Evolutionary conservation across 2,888 invertebrate species (phyloP).

Genomic region (Troides oblongomaculatus): DNA sequence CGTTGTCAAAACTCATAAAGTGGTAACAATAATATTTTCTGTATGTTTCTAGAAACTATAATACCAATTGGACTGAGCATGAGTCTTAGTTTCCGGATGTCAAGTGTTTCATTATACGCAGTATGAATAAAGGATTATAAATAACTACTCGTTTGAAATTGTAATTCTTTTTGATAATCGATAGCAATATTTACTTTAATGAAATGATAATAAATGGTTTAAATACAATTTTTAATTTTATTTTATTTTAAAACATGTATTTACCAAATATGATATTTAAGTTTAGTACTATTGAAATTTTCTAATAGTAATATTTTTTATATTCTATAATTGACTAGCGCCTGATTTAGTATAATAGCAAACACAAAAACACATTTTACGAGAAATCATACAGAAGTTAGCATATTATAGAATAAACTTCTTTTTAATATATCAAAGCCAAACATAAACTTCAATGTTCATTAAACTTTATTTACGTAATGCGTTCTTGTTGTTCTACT

Average conservation of each 20-base stretch:
- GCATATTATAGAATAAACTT: not conserved
- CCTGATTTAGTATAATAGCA: too few species aligned
- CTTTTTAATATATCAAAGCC: too few species aligned
- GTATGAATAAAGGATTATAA: conserved; percentile 1
- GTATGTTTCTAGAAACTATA: conserved; percentile 63
- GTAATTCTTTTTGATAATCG: not conserved
- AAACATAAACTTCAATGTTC: too few species aligned
- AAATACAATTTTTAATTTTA: not conserved
- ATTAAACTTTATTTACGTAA: too few species aligned
- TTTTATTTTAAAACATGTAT: not conserved
- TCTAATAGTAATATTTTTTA: not conserved
- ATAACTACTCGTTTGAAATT: not conserved
- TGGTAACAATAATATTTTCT: conserved; percentile 57
- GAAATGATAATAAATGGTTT: not conserved
- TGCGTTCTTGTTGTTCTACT: too few species aligned
- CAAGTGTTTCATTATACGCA: conserved; percentile 44
- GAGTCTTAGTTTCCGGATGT: conserved; percentile 45
- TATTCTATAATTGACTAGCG: too few species aligned
- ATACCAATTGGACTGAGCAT: conserved; percentile 45
- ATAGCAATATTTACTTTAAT: not conserved
- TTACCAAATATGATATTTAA: not conserved
- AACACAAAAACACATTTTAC: not conserved
- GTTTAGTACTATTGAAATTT: not conserved
- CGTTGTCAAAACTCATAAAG: conserved; percentile 15
- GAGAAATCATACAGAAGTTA: not conserved